Conservation (phyloP, 2,797 vertebrate species). For the Betta splendens region DNA sequence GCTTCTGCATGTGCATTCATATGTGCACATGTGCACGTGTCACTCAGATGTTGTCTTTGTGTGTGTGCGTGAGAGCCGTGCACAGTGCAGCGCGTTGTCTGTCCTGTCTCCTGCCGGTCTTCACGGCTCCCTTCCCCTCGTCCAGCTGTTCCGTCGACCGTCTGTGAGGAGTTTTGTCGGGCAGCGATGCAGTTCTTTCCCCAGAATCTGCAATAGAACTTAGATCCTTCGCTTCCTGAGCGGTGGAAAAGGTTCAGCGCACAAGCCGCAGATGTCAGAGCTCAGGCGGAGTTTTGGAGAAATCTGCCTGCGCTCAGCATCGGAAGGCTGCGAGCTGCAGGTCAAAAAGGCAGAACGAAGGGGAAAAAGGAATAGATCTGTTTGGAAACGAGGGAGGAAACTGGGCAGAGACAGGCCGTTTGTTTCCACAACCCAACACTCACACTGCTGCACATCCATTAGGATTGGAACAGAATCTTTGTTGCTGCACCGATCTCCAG, state of each 20-base stretch:
- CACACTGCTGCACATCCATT: slow-evolving; percentile 55
- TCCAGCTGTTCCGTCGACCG: slow-evolving; percentile 67
- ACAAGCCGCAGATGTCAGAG: slow-evolving; percentile 73
- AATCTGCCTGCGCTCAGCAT: slow-evolving; percentile 60
- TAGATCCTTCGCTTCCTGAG: slow-evolving; percentile 66
- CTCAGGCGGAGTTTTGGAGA: slow-evolving; percentile 50
- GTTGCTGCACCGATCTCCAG: slow-evolving; percentile 41
- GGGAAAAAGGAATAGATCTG: slow-evolving; percentile 73
- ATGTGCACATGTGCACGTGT: slow-evolving; percentile 54
- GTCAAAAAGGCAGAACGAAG: slow-evolving; percentile 65
- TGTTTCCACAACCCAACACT: slow-evolving; percentile 59
- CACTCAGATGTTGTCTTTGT: slow-evolving; percentile 47
- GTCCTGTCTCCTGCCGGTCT: slow-evolving; percentile 24
- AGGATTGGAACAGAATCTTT: slow-evolving; percentile 40
- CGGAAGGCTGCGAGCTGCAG: slow-evolving; percentile 56
- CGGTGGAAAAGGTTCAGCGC: slow-evolving; percentile 71
- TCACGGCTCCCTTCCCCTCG: slow-evolving; percentile 47
- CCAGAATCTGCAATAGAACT: slow-evolving; percentile 20
- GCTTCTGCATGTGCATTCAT: slow-evolving; percentile 29
- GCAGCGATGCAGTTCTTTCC: slow-evolving; percentile 42
- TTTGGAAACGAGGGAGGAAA: slow-evolving; percentile 67
- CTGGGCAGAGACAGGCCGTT: slow-evolving; percentile 48
- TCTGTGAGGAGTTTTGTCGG: slow-evolving; percentile 33
- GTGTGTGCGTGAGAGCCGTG: slow-evolving; percentile 29
- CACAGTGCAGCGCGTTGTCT: slow-evolving; percentile 50